Base-by-base conservation (phyloP, 1,140 invertebrate species). In the Andrena cerasifolii region DNA sequence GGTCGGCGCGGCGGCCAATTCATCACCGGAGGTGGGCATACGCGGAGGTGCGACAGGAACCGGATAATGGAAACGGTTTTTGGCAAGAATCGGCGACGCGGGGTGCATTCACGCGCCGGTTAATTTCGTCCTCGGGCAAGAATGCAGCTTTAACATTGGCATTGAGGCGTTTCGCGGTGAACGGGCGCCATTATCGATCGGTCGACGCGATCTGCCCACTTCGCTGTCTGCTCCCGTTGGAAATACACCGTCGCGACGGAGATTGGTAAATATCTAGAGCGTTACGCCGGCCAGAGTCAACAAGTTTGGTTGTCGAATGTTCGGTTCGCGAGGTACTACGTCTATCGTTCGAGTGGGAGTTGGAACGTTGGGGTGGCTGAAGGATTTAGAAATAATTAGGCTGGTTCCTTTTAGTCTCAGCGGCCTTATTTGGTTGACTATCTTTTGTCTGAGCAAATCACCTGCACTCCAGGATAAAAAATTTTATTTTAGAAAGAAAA, bases 71-170 rank as follows among this genome's bases (percentile, higher is more conserved):
- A 81, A 83, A 86, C 10, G 79, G 62, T 76, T 85, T 85, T 84
- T 89, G 82, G 82, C 80, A 84, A 88, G 83, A 85, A 84, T 54
- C 79, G 77, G 36, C 63, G 56, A 53, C 49, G 59, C 61, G 51
- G 68, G 75, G 10, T 33, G 58, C 45, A n/a, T 40, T 63, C 59
- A n/a, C 24, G 31, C 43, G 65, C 68, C 74, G 67, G 81, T 88
- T 88, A 88, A 88, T 80, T 85, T 84, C 78, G 86, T 88, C 85
- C 83, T 81, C 67, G 80, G 65, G 79, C 14, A 47, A 61, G 33
- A 58, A 33, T 71, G 79, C 24, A 62, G 80, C 26, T 84, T 84
- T 84, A 88, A 84, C 86, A 89, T 88, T 88, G 86, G 82, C 84
- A 87, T 87, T 89, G 83, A 62, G 67, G 62, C 82, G 56, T 67